Percentiles rank a stretch among this genome's conserved stretches.
phyloP scores from a whole-genome alignment of 2,888 invertebrate genomes.

The Drosophila ezoana region DNA sequence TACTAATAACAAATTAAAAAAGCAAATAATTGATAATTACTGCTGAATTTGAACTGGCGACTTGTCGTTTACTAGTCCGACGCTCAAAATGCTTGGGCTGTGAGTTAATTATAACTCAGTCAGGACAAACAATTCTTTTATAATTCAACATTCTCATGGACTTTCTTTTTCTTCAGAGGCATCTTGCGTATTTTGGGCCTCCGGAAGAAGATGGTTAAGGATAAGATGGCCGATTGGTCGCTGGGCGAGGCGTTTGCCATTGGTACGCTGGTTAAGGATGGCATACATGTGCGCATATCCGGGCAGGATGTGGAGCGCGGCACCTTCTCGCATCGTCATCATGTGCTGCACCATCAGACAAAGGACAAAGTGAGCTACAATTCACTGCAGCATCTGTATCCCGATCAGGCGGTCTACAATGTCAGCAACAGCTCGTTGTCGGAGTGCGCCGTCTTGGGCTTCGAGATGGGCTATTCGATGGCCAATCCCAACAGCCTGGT shows the following conservation, averaged over 20 bases:
- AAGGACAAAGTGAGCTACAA: slow-evolving; percentile 94
- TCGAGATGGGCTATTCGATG: slow-evolving; percentile 98
- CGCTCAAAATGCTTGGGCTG: too few species aligned
- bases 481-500: slow-evolving; percentile 98
- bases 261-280: slow-evolving; percentile 97
- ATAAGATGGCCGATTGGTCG: slow-evolving; percentile 96
- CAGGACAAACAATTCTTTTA: too few species aligned
- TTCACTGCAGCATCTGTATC: slow-evolving; percentile 95
- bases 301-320: slow-evolving; percentile 99
- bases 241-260: slow-evolving; percentile 98
- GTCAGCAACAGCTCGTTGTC: slow-evolving; percentile 99
- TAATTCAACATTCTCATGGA: too few species aligned
- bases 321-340: slow-evolving; percentile 97
- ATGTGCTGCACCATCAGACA: slow-evolving; percentile 98
- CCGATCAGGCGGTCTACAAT: slow-evolving; percentile 98
- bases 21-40: too few species aligned
- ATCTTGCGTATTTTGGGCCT: slow-evolving; percentile 93
- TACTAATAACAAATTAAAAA: too few species aligned
- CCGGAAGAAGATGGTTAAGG: slow-evolving; percentile 95
- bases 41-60: too few species aligned
- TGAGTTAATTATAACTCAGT: too few species aligned
- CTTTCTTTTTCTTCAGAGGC: slow-evolving; percentile 85
- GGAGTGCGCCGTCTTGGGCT: slow-evolving; percentile 94
- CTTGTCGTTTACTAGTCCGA: too few species aligned
- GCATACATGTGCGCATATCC: slow-evolving; percentile 96